phyloP scores from a whole-genome alignment of 2,888 invertebrate genomes.

The Ennomos fuscantarius region DNA sequence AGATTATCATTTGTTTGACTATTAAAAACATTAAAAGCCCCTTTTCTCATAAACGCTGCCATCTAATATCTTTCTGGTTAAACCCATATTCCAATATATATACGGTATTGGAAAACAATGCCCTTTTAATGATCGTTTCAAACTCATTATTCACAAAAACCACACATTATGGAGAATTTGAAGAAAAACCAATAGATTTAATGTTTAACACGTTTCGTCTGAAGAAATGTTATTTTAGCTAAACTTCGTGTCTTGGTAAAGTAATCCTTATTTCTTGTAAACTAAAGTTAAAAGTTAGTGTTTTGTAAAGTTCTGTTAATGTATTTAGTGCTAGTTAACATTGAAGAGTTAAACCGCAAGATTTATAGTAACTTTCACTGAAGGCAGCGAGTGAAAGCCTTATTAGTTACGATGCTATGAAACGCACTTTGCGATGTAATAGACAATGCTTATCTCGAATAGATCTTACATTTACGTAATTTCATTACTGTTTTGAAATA shows the following conservation, averaged over 20 bases:
- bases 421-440: slow-evolving; percentile 31
- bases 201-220: slow-evolving; percentile 9
- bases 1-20: slow-evolving; percentile 2
- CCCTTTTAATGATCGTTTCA: slow-evolving; percentile 6
- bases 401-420: slow-evolving; percentile 32
- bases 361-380: slow-evolving; percentile 49
- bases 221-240: slow-evolving; percentile 2
- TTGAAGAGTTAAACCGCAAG: slow-evolving; percentile 34
- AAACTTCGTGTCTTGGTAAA: neutral
- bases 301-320: slow-evolving; percentile 22
- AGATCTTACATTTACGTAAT: slow-evolving; percentile 19
- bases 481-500: slow-evolving; percentile 7
- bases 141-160: slow-evolving; percentile 12
- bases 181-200: slow-evolving; percentile 16
- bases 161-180: slow-evolving; percentile 8
- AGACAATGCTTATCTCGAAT: slow-evolving; percentile 25
- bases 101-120: slow-evolving; percentile 7
- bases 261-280: slow-evolving; percentile 2
- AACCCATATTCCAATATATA: slow-evolving; percentile 1
- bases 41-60: slow-evolving; percentile 1
- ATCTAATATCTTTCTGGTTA: neutral
- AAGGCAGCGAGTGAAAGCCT: slow-evolving; percentile 50
- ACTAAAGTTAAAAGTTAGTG: slow-evolving; percentile 5
- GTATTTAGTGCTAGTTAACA: slow-evolving; percentile 34
- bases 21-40: neutral